A percentile compares a stretch with the other conserved stretches of the same genome.
Evolutionary conservation across 2,113 vertebrate species (phyloP).

Genomic region (Megaceryle maxima): DNA sequence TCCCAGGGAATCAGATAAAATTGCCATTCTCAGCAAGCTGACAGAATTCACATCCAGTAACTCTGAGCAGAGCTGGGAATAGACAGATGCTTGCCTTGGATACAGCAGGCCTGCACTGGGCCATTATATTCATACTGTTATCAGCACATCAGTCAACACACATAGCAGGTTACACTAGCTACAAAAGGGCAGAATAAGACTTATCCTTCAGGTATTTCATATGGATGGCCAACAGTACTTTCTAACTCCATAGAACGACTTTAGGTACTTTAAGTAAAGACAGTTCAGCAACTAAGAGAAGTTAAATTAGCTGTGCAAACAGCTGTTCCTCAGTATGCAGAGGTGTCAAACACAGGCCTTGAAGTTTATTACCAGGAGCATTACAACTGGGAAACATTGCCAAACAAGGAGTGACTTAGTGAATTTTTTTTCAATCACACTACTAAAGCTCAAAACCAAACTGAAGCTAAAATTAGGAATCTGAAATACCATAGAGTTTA

Average conservation of each 20-base stretch:
- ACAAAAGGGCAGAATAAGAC: not conserved
- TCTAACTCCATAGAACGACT: not conserved
- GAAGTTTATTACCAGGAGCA: not conserved
- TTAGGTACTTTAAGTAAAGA: not conserved
- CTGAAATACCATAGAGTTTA: not conserved
- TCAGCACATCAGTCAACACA: not conserved
- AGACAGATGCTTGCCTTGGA: not conserved
- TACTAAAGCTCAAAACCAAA: not conserved
- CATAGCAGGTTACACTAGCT: not conserved
- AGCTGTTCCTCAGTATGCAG: not conserved
- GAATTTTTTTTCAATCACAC: not conserved
- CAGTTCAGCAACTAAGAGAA: not conserved
- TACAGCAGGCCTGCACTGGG: not conserved
- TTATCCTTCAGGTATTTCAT: not conserved
- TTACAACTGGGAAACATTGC: not conserved
- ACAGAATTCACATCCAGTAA: not conserved
- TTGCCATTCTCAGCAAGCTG: not conserved
- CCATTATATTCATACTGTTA: not conserved
- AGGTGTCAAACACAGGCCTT: fast-evolving
- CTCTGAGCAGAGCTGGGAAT: not conserved
- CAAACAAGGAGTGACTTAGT: not conserved
- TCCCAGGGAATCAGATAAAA: not conserved
- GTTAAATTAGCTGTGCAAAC: not conserved
- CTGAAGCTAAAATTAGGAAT: not conserved
- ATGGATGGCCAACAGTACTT: not conserved